These are phyloP conservation scores for Morpho deidamia DNA, from an alignment of 2,888 invertebrate species.

Conservation along the genomic window DNA sequence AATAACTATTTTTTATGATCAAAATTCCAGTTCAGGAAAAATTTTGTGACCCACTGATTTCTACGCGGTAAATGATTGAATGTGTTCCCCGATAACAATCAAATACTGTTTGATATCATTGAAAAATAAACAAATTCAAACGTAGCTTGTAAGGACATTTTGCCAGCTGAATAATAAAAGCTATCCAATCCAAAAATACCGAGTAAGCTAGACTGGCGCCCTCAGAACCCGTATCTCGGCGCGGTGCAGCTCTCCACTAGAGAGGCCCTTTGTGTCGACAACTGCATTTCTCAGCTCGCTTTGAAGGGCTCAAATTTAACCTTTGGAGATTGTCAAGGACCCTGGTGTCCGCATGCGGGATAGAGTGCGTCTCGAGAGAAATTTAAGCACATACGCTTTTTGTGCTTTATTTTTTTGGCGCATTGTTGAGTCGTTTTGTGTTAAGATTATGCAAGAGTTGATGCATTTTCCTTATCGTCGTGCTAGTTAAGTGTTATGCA, in stretches of 20 bases:
- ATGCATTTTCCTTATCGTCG: too few relatives aligned
- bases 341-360: constrained; percentile 7
- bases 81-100: too few relatives aligned
- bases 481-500: too few relatives aligned
- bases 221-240: constrained; percentile 21
- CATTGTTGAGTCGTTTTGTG: constrained; percentile 5
- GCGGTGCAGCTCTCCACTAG: constrained; percentile 10
- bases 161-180: constrained; percentile 2
- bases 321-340: constrained; percentile 16
- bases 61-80: too few relatives aligned
- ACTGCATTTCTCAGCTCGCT: constrained; percentile 18
- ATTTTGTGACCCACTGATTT: too few relatives aligned
- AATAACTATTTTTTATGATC: too few relatives aligned
- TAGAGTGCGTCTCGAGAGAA: constrained; percentile 15
- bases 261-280: constrained; percentile 17
- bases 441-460: neutral
- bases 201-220: constrained; percentile 13
- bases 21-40: too few relatives aligned
- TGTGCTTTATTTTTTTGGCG: constrained; percentile 10
- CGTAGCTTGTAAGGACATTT: neutral
- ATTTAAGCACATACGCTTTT: constrained; percentile 10
- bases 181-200: constrained; percentile 11
- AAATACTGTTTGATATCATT: too few relatives aligned
- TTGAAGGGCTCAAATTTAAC: constrained; percentile 20
- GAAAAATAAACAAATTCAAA: neutral